Evolutionary conservation across 2,113 vertebrate genomes (phyloP), one percentile per base, ranked within the genome.

Genomic region (Chlamydotis undulata): DNA sequence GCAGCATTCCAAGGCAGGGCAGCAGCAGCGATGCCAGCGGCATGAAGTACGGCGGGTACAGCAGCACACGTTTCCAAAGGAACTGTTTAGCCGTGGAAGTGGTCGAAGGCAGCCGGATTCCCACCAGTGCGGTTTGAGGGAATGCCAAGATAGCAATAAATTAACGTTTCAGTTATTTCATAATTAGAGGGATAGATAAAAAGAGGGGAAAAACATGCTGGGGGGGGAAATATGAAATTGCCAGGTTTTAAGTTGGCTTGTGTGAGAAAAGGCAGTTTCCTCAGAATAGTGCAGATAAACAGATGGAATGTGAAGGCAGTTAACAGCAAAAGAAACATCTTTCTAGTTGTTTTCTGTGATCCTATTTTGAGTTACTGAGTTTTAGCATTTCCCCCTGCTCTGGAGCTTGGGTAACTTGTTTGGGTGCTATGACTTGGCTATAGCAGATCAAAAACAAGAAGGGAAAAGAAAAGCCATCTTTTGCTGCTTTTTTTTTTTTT

Each of bases 171-270:
- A 4, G 61, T 78, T 64, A 16, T 35, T 56, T 79, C 23, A 3
- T 93, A 93, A 96, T 96, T 79, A 93, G 41, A 87, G 78, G 74
- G 65, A n/a, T 33, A 56, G 59, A 61, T 92, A 83, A 76, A 88
- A 70, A 74, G 15, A 45, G 29, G 23, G 8, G 28, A 23, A 28
- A 57, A 78, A 71, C n/a, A 43, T 24, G 80, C 73, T 75, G 29
- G 39, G 33, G 25, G 49, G 63, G 4, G 37, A 61, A 91, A 93
- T 3, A 22, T 10, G 53, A 61, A 89, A 37, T 89, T 87, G 68
- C 69, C 59, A 74, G 67, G 45, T 84, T 93, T 76, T 65, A 87
- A 87, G 43, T 56, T 84, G 80, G 35, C 19, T 70, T 24, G 8
- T 88, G 73, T 87, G 80, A 78, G 87, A 76, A 93, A 91, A 95